A percentile compares a stretch with the other conserved stretches of the same genome.
Evolutionary conservation across 2,888 invertebrate genomes (phyloP).

Genomic region (Drosophila prostipennis): DNA sequence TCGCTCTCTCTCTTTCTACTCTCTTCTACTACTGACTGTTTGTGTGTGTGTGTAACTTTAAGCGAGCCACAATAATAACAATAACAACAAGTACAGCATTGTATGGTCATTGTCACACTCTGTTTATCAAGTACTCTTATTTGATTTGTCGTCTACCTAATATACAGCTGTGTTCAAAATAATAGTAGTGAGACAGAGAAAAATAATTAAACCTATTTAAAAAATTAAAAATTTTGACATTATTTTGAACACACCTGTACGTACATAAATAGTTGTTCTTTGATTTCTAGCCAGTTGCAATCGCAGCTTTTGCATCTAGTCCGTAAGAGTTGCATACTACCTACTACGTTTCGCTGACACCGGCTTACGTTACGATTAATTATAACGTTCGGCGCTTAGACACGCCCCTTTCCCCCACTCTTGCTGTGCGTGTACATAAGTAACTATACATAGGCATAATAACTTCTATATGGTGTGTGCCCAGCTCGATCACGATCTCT

Average conservation of each 20-base stretch:
- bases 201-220: not conserved
- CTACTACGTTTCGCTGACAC: conserved; percentile 31
- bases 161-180: conserved; percentile 3
- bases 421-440: conserved; percentile 44
- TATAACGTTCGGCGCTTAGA: conserved; percentile 57
- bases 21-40: conserved; percentile 35
- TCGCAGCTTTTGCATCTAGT: conserved; percentile 64
- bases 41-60: conserved; percentile 47
- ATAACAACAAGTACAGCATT: conserved; percentile 27
- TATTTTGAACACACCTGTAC: conserved; percentile 2
- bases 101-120: conserved; percentile 59
- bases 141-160: conserved; percentile 47
- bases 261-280: conserved; percentile 31
- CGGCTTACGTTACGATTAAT: conserved; percentile 44
- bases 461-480: conserved; percentile 25
- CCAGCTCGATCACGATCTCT: conserved; percentile 49
- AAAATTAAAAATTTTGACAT: not conserved
- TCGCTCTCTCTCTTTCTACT: conserved; percentile 12
- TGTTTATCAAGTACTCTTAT: conserved; percentile 53
- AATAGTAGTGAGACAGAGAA: not conserved
- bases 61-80: conserved; percentile 33
- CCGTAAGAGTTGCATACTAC: conserved; percentile 53
- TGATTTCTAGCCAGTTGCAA: conserved; percentile 49
- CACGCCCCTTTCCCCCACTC: conserved; percentile 51
- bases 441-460: conserved; percentile 27